Evolutionary conservation across 1,140 invertebrate genomes (phyloP).

Genomic region (Epicauta chinensis): DNA sequence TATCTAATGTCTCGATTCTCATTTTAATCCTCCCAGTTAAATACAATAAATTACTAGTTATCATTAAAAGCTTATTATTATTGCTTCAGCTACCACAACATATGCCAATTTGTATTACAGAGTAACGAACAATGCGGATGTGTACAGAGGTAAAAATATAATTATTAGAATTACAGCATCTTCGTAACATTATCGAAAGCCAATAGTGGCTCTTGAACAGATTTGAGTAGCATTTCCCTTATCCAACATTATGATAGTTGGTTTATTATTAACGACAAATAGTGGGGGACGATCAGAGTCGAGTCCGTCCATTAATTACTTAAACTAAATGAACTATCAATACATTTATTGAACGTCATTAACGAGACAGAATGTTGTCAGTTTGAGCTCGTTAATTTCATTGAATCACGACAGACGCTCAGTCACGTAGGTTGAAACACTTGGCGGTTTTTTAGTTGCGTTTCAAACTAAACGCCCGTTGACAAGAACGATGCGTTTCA

Average conservation of each 20-base stretch:
- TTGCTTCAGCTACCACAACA: too few species aligned
- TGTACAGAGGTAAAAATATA: too few species aligned
- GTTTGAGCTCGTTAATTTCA: constrained; percentile 26
- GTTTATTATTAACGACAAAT: neutral
- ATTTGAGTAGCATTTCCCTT: too few species aligned
- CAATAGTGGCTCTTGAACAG: neutral
- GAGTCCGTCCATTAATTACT: constrained; percentile 2
- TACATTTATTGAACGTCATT: constrained; percentile 13
- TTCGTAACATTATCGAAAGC: neutral
- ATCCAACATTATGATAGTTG: too few species aligned
- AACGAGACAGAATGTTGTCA: constrained; percentile 11
- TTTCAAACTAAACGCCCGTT: constrained; percentile 27
- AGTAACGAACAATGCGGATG: too few species aligned
- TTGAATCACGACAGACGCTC: constrained; percentile 32
- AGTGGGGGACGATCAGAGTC: neutral
- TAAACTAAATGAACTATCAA: constrained; percentile 11
- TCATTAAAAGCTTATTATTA: too few species aligned
- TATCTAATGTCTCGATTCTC: too few species aligned
- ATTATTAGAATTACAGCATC: too few species aligned
- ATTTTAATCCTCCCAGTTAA: too few species aligned
- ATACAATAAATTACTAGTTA: too few species aligned
- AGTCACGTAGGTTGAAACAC: constrained; percentile 30
- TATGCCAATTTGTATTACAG: too few species aligned
- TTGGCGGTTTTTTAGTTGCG: constrained; percentile 31
- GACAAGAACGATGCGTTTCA: constrained; percentile 31